Percentiles rank a stretch among this genome's conserved stretches.
Evolutionary conservation across 2,797 vertebrate genomes (phyloP).

Genomic region (Gymnopithys bicolor): DNA sequence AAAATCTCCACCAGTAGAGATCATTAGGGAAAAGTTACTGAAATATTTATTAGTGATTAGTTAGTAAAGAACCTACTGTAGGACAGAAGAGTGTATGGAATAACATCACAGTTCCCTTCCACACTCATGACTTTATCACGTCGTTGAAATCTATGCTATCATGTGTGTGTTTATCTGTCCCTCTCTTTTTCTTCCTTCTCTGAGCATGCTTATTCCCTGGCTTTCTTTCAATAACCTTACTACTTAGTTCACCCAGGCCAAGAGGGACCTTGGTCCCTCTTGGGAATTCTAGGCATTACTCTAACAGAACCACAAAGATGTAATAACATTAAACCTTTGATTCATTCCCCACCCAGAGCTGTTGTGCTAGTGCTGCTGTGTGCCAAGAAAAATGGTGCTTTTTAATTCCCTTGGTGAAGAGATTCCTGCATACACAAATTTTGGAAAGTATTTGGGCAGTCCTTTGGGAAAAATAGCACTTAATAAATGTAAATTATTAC

Average conservation of each 20-base stretch:
- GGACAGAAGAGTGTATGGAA: neutral
- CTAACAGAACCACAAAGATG: conserved; percentile 27
- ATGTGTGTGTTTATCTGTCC: neutral
- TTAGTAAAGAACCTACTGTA: neutral
- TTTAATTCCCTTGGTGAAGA: conserved; percentile 29
- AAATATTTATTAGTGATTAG: neutral
- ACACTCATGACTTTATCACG: neutral
- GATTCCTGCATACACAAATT: conserved; percentile 44
- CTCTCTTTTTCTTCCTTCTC: neutral
- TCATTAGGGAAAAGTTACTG: neutral
- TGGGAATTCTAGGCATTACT: conserved; percentile 1
- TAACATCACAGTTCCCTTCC: neutral
- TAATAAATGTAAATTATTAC: conserved; percentile 68
- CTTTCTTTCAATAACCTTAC: conserved; percentile 9
- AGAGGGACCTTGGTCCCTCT: neutral
- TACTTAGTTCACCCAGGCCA: neutral
- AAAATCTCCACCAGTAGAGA: neutral
- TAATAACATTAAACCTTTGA: conserved; percentile 45
- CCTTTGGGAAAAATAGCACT: conserved; percentile 50
- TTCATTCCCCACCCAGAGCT: neutral
- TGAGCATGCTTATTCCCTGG: neutral
- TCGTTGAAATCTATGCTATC: neutral
- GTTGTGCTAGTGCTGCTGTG: neutral
- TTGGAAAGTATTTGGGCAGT: conserved; percentile 40
- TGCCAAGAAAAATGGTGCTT: neutral